Evolutionary conservation across 2,888 invertebrate species (phyloP).

Genomic region (Colostygia pectinataria): DNA sequence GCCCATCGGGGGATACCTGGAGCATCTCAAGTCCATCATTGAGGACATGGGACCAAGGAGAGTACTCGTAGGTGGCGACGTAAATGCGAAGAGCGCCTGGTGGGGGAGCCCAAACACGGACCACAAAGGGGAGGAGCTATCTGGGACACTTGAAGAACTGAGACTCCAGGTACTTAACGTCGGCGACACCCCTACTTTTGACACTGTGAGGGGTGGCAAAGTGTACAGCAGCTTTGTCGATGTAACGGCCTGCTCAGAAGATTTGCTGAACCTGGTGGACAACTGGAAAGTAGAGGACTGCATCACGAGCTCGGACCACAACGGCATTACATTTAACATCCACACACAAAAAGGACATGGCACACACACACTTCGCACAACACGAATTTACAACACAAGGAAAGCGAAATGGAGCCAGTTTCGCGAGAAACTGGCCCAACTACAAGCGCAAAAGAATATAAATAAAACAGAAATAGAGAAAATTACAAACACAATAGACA

Average conservation of each 20-base stretch:
- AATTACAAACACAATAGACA: slow-evolving; percentile 7
- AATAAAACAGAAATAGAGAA: slow-evolving; percentile 7
- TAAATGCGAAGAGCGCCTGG: too few relatives aligned
- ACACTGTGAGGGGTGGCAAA: slow-evolving; percentile 30
- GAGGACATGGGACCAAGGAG: neutral
- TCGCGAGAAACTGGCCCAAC: slow-evolving; percentile 19
- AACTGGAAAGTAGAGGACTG: slow-evolving; percentile 25
- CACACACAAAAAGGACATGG: slow-evolving; percentile 15
- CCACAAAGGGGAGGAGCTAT: slow-evolving; percentile 27
- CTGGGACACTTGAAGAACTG: slow-evolving; percentile 20
- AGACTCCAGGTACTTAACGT: slow-evolving; percentile 35
- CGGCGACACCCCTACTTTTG: slow-evolving; percentile 36
- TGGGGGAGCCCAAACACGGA: slow-evolving; percentile 25
- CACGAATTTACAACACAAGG: slow-evolving; percentile 12
- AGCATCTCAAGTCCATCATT: slow-evolving; percentile 4
- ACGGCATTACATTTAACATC: slow-evolving; percentile 30
- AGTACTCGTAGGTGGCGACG: slow-evolving; percentile 25
- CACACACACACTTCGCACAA: slow-evolving; percentile 4
- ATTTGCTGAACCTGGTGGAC: slow-evolving; percentile 17
- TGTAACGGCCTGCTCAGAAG: slow-evolving; percentile 30
- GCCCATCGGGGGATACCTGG: slow-evolving; percentile 20
- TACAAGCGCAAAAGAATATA: slow-evolving; percentile 5
- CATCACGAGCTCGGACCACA: slow-evolving; percentile 34
- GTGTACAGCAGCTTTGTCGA: neutral
- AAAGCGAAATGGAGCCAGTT: slow-evolving; percentile 15